Base-by-base conservation (phyloP, 2,113 vertebrate species). In the Solenodon paradoxus region DNA sequence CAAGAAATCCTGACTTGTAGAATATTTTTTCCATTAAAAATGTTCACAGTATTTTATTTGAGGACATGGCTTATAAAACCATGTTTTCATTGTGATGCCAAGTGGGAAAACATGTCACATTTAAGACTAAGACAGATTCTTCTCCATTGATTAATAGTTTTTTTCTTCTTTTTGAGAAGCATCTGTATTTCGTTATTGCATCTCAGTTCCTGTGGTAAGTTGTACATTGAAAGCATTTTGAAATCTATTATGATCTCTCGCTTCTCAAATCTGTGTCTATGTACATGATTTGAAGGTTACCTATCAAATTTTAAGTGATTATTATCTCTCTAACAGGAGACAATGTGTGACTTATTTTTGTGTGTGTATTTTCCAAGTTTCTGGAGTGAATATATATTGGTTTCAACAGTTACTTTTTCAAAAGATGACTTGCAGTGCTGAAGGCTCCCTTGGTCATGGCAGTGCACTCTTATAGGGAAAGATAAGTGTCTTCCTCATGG, bases 351-450 rank as follows among this genome's bases (percentile, higher is more conserved):
- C 16, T 28, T 47, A 71, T 92, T 93, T 81, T 49, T 12, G 32
- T 82, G 87, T 80, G 49, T 64, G 5, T n/a, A 15, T 77, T 91
- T 95, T 88, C 49, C 6, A 59, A 30, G 80, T 88, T 88, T 85
- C 87, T 63, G 82, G 47, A 74, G 15, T 82, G 28, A 28, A 53
- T 82, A 9, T 22, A 59, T 51, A 61, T 71, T 57, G 66, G 93
- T 26, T 89, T 90, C 22, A 82, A 15, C n/a, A 79, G 61, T 92
- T 16, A 11, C 26, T 42, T 93, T 93, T 96, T 28, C 79, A 61
- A 94, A 82, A 51, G 22, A 16, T 64, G 80, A 45, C 57, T 28
- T 42, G 17, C 45, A 77, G 87, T 19, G 42, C 10, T 13, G n/a
- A 30, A n/a, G 16, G 45, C 74, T 64, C 40, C 51, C 13, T 86